Conservation (phyloP, 2,113 vertebrate species). For the Fregata magnificens region DNA sequence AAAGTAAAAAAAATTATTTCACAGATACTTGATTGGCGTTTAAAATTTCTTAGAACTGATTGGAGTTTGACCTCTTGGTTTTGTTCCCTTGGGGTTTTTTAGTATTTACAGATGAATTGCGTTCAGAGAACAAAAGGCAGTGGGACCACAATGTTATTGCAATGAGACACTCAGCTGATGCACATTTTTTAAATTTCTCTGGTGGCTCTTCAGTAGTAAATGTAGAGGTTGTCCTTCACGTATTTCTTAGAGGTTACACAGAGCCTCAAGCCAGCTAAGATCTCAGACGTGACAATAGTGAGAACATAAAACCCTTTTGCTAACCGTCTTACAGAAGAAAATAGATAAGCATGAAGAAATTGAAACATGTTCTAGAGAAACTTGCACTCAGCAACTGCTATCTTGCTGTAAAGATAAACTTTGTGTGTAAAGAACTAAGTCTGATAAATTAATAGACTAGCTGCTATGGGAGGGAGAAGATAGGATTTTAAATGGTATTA, state of each 20-base stretch:
- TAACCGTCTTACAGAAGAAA: slow-evolving; percentile 12
- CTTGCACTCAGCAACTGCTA: background rate
- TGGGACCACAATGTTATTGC: background rate
- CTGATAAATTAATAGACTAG: slow-evolving; percentile 36
- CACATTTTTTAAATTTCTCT: background rate
- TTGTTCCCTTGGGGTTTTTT: background rate
- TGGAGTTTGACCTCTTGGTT: background rate
- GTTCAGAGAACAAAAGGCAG: background rate
- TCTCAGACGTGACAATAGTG: background rate
- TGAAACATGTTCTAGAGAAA: slow-evolving; percentile 47
- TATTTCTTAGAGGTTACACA: background rate
- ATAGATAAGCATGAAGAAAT: slow-evolving; percentile 21
- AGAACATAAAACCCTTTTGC: slow-evolving; percentile 11
- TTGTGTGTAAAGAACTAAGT: background rate
- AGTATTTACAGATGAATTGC: background rate
- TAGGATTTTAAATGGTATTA: background rate
- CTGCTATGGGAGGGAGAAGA: background rate
- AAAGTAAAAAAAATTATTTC: background rate
- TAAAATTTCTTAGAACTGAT: background rate
- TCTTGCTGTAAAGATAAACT: slow-evolving; percentile 28
- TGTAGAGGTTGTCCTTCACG: slow-evolving; percentile 12
- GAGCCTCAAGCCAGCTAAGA: background rate
- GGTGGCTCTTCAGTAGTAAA: background rate
- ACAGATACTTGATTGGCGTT: background rate
- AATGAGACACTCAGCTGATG: background rate